phyloP scores from a whole-genome alignment of 2,797 vertebrate genomes.

The Dromococcyx pavoninus region DNA sequence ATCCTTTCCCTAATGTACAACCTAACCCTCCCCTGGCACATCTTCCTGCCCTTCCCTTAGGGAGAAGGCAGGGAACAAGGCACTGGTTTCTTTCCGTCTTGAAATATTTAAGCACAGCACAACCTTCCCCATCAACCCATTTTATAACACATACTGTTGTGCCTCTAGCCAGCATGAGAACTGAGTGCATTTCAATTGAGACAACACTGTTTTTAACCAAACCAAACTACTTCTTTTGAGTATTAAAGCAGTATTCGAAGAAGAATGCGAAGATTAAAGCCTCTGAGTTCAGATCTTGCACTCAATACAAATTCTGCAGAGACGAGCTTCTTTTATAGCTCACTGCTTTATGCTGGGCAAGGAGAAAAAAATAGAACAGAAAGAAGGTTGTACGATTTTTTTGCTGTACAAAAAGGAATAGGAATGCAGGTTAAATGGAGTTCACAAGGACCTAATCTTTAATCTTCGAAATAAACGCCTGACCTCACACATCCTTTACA shows the following conservation, averaged over 20 bases:
- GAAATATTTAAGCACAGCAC: neutral
- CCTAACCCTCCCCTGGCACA: no score
- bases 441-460: constrained; percentile 58
- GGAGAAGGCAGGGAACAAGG: neutral
- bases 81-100: neutral
- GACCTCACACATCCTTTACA: constrained; percentile 48
- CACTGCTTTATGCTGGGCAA: neutral
- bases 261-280: neutral
- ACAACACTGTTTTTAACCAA: neutral
- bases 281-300: neutral
- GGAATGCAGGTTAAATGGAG: constrained; percentile 45
- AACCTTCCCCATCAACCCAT: rapidly evolving
- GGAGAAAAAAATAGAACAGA: neutral
- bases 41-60: neutral
- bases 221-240: neutral
- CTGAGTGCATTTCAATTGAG: neutral
- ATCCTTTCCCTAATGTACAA: no score
- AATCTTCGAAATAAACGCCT: constrained; percentile 54
- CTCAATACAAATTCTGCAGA: neutral
- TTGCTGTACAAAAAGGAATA: neutral
- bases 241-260: neutral
- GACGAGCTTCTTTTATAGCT: neutral
- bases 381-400: neutral
- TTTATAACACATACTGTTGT: rapidly evolving
- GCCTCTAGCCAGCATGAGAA: neutral